Conservation (phyloP, 2,797 vertebrate genomes). For the Lates japonicus region DNA sequence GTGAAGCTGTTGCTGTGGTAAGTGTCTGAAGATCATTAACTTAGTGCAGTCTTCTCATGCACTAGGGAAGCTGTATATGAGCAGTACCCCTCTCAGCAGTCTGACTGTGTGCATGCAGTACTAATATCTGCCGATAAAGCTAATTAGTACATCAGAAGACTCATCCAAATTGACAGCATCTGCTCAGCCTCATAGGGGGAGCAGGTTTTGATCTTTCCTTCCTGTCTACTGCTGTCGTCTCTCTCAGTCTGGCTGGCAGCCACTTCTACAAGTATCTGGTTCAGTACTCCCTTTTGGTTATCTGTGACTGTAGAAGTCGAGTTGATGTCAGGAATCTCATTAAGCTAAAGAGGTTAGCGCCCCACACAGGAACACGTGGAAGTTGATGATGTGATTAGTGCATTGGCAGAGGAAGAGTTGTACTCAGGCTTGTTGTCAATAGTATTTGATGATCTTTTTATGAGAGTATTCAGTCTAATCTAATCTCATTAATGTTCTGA, state of each 20-base stretch:
- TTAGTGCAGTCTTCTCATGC: neutral
- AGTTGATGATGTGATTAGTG: slow-evolving; percentile 70
- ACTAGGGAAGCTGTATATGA: neutral
- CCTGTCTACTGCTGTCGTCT: slow-evolving; percentile 49
- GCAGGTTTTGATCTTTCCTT: slow-evolving; percentile 44
- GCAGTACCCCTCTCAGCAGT: neutral
- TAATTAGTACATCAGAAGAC: slow-evolving; percentile 26
- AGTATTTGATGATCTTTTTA: slow-evolving; percentile 31
- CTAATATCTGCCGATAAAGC: slow-evolving; percentile 16
- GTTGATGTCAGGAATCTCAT: slow-evolving; percentile 64
- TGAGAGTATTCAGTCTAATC: slow-evolving; percentile 9
- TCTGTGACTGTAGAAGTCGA: slow-evolving; percentile 37
- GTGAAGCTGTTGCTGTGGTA: slow-evolving; percentile 90
- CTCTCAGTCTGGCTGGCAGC: slow-evolving; percentile 61
- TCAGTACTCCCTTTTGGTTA: slow-evolving; percentile 16
- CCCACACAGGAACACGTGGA: slow-evolving; percentile 63
- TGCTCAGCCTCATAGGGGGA: slow-evolving; percentile 53
- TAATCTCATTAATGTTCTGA: slow-evolving; percentile 12
- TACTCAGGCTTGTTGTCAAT: slow-evolving; percentile 19
- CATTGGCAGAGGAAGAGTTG: slow-evolving; percentile 35
- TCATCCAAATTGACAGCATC: slow-evolving; percentile 57
- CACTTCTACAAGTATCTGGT: slow-evolving; percentile 38
- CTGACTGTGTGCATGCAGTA: neutral
- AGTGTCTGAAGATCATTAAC: slow-evolving; percentile 61
- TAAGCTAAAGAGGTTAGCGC: slow-evolving; percentile 77